Conservation (phyloP, 2,888 invertebrate species). For the Chrysodeixis includens region DNA sequence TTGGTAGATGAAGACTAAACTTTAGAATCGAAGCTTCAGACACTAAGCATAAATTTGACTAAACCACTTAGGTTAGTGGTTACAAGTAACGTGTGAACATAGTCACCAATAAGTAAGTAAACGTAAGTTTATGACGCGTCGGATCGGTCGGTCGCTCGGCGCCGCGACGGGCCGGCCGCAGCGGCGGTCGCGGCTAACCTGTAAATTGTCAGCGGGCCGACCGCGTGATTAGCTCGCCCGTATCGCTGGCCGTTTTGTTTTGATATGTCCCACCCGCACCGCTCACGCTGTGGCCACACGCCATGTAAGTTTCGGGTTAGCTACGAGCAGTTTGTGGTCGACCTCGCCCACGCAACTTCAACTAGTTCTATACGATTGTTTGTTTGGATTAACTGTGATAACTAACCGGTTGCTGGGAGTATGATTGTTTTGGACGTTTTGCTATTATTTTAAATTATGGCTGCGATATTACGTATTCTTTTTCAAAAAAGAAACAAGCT, state of each 20-base stretch:
- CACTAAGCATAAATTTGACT: neutral
- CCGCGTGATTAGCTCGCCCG: slow-evolving; percentile 77
- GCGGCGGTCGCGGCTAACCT: slow-evolving; percentile 74
- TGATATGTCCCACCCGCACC: slow-evolving; percentile 68
- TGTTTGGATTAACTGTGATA: slow-evolving; percentile 43
- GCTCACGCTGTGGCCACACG: slow-evolving; percentile 59
- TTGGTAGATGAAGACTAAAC: too few relatives aligned
- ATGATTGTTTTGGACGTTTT: slow-evolving; percentile 20
- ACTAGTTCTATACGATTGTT: slow-evolving; percentile 57
- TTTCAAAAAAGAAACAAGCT: neutral
- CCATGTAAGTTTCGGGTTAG: slow-evolving; percentile 72
- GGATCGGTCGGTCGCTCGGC: slow-evolving; percentile 36
- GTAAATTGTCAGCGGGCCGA: slow-evolving; percentile 72
- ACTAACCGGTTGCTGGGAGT: slow-evolving; percentile 25
- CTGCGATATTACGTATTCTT: neutral
- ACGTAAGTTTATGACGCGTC: slow-evolving; percentile 53
- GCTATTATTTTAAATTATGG: neutral
- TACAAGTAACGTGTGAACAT: neutral
- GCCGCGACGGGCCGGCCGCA: slow-evolving; percentile 47
- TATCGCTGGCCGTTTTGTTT: slow-evolving; percentile 72
- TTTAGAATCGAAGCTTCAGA: too few relatives aligned
- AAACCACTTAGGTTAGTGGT: neutral
- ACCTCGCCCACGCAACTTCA: slow-evolving; percentile 60
- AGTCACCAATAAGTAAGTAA: slow-evolving; percentile 49
- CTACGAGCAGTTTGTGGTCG: slow-evolving; percentile 74